These are phyloP conservation scores for Cololabis saira DNA, from an alignment of 2,113 vertebrate species.

Conservation along the genomic window DNA sequence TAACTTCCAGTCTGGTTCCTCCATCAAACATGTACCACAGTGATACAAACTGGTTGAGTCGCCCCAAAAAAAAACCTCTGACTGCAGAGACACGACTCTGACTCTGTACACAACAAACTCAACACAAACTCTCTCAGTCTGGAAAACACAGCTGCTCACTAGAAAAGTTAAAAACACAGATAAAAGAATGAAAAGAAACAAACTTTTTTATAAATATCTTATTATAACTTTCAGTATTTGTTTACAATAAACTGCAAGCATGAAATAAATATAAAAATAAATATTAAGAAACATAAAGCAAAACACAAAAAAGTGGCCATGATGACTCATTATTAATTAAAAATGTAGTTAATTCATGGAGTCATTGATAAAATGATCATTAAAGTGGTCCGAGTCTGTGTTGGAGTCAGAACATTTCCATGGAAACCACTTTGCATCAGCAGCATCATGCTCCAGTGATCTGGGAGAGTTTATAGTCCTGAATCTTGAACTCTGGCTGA, in stretches of 20 bases:
- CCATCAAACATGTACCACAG: constrained; percentile 4
- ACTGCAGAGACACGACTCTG: not conserved
- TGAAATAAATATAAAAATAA: too few relatives aligned
- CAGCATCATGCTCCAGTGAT: constrained; percentile 43
- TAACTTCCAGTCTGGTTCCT: constrained; percentile 14
- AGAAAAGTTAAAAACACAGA: too few relatives aligned
- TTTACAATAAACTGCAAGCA: too few relatives aligned
- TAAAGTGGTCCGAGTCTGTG: not conserved
- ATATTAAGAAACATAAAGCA: too few relatives aligned
- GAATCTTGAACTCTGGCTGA: constrained; percentile 33
- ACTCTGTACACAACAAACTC: constrained; percentile 6
- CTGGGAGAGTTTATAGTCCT: constrained; percentile 45
- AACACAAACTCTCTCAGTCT: not conserved
- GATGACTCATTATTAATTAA: not conserved
- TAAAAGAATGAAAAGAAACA: too few relatives aligned
- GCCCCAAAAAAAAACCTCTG: constrained; percentile 15
- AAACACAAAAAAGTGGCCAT: too few relatives aligned
- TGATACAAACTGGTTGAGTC: constrained; percentile 2
- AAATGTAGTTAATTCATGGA: not conserved
- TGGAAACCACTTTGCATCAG: constrained; percentile 5
- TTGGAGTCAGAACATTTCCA: constrained; percentile 2
- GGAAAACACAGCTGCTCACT: too few relatives aligned
- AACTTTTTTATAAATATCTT: too few relatives aligned
- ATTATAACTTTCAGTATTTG: too few relatives aligned
- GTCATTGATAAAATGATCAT: not conserved